Evolutionary conservation across 1,140 invertebrate genomes (phyloP).

Genomic region (Zaprionus africanus): DNA sequence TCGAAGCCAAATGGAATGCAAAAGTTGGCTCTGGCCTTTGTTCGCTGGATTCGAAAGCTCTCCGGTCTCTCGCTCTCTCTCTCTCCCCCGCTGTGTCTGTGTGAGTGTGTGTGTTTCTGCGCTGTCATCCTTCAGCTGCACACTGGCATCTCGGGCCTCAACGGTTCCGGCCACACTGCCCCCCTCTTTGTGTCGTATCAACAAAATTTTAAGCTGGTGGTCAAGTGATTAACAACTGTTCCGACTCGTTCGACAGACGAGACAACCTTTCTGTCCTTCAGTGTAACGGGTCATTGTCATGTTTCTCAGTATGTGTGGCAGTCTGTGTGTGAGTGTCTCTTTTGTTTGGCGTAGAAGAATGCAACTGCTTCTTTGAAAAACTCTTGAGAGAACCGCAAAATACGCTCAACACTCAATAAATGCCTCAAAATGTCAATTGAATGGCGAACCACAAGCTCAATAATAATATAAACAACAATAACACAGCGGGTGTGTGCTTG

Average conservation of each 20-base stretch:
- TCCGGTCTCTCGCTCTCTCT: background rate
- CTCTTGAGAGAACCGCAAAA: constrained; percentile 14
- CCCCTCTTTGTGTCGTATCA: constrained; percentile 64
- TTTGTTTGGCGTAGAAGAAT: constrained; percentile 24
- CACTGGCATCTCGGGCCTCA: background rate
- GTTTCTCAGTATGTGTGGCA: background rate
- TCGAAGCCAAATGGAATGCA: constrained; percentile 22
- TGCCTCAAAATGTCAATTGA: constrained; percentile 28
- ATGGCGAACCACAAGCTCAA: constrained; percentile 22
- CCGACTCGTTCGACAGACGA: constrained; percentile 13
- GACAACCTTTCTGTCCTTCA: constrained; percentile 22
- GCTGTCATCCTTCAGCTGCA: constrained; percentile 3
- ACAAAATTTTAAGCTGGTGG: constrained; percentile 84
- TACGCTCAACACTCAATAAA: constrained; percentile 35
- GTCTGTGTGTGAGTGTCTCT: background rate
- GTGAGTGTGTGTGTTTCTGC: background rate
- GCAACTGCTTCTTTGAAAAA: constrained; percentile 13
- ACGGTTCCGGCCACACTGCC: constrained; percentile 73
- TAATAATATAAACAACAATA: constrained; percentile 15
- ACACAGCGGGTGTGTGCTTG: background rate
- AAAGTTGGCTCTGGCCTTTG: background rate
- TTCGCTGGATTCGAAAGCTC: background rate
- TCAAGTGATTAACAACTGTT: constrained; percentile 79
- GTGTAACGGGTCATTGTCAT: background rate
- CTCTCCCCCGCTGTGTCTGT: background rate